Conservation (phyloP, 2,797 vertebrate genomes). For the Fundulus diaphanus region DNA sequence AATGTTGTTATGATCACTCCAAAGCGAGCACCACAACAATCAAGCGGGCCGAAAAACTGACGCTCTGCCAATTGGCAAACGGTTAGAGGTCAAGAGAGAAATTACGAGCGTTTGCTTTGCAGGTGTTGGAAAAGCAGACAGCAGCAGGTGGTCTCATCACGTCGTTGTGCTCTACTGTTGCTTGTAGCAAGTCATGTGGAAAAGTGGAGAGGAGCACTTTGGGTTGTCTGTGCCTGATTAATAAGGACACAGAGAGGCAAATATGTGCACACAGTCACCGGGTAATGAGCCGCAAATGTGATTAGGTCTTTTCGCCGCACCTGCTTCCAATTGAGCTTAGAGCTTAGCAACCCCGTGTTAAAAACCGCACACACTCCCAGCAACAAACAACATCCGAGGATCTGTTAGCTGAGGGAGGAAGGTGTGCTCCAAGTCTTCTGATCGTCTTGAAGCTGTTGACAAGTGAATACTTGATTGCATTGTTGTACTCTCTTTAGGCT, state of each 20-base stretch:
- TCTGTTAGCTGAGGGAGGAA: conserved; percentile 39
- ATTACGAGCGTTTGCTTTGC: conserved; percentile 66
- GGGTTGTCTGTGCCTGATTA: conserved; percentile 80
- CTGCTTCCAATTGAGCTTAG: conserved; percentile 80
- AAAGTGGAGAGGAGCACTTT: conserved; percentile 81
- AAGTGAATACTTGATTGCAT: conserved; percentile 61
- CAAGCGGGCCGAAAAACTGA: conserved; percentile 30
- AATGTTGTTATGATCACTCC: conserved; percentile 15
- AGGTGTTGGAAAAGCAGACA: conserved; percentile 64
- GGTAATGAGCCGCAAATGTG: conserved; percentile 82
- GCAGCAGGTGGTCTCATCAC: conserved; percentile 80
- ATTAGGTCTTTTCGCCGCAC: conserved; percentile 82
- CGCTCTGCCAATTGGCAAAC: conserved; percentile 55
- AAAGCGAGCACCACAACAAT: conserved; percentile 8
- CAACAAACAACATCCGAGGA: conserved; percentile 59
- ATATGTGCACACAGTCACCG: conserved; percentile 81
- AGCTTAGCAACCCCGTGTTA: conserved; percentile 65
- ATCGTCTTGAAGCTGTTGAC: conserved; percentile 59
- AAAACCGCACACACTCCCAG: conserved; percentile 54
- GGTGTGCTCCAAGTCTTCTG: conserved; percentile 25
- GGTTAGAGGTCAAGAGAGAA: conserved; percentile 74
- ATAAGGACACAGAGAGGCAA: conserved; percentile 82
- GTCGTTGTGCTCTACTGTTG: conserved; percentile 76
- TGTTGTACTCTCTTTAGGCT: conserved; percentile 42
- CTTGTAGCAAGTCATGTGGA: conserved; percentile 80